Evolutionary conservation across 2,888 invertebrate species (phyloP).

Genomic region (Gnatocerus cornutus): DNA sequence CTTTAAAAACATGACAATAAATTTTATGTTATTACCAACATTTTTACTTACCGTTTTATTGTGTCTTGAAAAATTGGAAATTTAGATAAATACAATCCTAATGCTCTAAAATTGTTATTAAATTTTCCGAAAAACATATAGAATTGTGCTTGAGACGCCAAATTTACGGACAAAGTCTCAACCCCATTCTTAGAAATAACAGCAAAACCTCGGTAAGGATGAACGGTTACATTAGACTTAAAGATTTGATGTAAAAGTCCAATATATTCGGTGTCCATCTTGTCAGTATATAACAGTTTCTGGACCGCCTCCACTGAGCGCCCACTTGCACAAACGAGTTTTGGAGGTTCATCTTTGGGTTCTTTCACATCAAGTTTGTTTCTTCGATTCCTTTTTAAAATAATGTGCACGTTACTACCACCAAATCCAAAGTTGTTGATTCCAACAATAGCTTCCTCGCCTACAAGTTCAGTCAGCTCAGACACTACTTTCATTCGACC

Average conservation of each 20-base stretch:
- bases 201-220: constrained; percentile 37
- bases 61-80: constrained; percentile 72
- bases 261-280: constrained; percentile 77
- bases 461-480: constrained; percentile 71
- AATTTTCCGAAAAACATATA: not conserved
- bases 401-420: constrained; percentile 85
- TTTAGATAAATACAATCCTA: constrained; percentile 69
- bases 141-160: not conserved
- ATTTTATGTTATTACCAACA: too few species aligned
- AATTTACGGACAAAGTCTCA: too few species aligned
- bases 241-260: constrained; percentile 66
- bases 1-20: not conserved
- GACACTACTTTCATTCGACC: constrained; percentile 73
- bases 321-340: constrained; percentile 83
- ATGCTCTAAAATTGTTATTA: not conserved
- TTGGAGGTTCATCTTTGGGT: constrained; percentile 79
- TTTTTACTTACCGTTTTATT: constrained; percentile 3
- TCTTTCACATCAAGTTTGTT: constrained; percentile 77
- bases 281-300: constrained; percentile 76
- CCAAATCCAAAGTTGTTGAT: constrained; percentile 95
- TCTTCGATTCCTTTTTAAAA: constrained; percentile 76
- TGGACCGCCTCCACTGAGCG: constrained; percentile 84
- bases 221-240: constrained; percentile 20
- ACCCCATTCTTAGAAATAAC: constrained; percentile 15
- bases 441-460: constrained; percentile 54